Evolutionary conservation across 92 coral and sea anemone genomes (phyloP).

Genomic region (Metridium senile): DNA sequence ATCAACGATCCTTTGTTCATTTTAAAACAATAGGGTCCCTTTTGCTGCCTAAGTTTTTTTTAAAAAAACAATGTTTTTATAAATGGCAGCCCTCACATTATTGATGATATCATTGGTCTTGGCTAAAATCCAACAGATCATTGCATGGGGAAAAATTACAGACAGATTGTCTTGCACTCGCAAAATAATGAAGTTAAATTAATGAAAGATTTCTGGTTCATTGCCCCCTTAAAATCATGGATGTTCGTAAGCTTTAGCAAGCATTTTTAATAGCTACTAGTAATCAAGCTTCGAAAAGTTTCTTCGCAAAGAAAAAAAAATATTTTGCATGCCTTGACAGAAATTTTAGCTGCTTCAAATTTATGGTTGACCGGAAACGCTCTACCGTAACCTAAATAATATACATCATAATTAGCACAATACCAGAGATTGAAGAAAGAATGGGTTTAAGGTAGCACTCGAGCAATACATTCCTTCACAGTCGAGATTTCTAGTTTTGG

Average conservation of each 20-base stretch:
- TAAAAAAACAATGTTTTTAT: too few relatives aligned
- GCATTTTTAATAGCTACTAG: too few relatives aligned
- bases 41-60: too few relatives aligned
- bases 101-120: not conserved
- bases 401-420: not conserved
- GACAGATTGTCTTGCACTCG: not conserved
- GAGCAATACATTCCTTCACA: not conserved
- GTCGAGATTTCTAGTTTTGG: not conserved
- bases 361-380: not conserved
- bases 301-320: not conserved
- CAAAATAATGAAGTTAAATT: not conserved
- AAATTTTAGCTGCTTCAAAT: not conserved
- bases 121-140: not conserved
- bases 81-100: not conserved
- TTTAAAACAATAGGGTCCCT: too few relatives aligned
- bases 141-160: not conserved
- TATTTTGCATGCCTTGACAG: slow-evolving; percentile 9
- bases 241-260: too few relatives aligned
- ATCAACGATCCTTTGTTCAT: too few relatives aligned
- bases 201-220: not conserved
- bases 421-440: not conserved
- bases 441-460: not conserved
- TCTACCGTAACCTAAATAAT: not conserved
- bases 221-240: not conserved
- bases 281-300: not conserved